phyloP scores from a whole-genome alignment of 2,888 invertebrate species.

The Polietes domitor region DNA sequence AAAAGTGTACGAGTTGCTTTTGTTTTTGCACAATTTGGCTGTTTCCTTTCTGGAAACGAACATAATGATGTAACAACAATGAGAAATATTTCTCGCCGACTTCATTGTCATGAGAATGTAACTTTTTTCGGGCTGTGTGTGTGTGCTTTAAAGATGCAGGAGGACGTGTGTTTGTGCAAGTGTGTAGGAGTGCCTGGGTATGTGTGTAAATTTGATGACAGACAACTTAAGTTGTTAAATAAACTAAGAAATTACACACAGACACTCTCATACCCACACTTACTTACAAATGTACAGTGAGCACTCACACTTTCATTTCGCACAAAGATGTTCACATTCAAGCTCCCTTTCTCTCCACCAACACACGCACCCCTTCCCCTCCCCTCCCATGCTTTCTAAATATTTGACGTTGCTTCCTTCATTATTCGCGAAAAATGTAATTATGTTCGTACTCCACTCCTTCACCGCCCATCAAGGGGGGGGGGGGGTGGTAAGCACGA shows the following conservation, averaged over 20 bases:
- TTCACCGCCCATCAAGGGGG: neutral
- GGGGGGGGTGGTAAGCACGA: no score
- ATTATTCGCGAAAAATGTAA: neutral
- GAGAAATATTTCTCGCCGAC: conserved; percentile 15
- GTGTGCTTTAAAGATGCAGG: neutral
- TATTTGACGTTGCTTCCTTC: neutral
- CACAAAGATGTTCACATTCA: no score
- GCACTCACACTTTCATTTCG: no score
- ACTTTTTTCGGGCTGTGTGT: neutral
- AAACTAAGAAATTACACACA: conserved; percentile 21
- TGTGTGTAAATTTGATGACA: conserved; percentile 46
- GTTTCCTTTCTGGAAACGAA: neutral
- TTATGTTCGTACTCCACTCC: neutral
- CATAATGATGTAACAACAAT: conserved; percentile 20
- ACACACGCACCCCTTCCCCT: no score
- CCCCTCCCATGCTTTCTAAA: neutral
- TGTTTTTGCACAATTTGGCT: neutral
- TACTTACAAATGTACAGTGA: no score
- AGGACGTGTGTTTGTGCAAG: neutral
- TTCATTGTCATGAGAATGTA: neutral
- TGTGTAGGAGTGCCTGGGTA: neutral
- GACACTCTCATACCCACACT: neutral
- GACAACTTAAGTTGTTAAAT: conserved; percentile 53
- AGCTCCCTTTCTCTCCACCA: no score
- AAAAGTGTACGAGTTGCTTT: neutral